These are phyloP conservation scores for Seriola quinqueradiata DNA, from an alignment of 2,113 vertebrate genomes.

Conservation along the genomic window DNA sequence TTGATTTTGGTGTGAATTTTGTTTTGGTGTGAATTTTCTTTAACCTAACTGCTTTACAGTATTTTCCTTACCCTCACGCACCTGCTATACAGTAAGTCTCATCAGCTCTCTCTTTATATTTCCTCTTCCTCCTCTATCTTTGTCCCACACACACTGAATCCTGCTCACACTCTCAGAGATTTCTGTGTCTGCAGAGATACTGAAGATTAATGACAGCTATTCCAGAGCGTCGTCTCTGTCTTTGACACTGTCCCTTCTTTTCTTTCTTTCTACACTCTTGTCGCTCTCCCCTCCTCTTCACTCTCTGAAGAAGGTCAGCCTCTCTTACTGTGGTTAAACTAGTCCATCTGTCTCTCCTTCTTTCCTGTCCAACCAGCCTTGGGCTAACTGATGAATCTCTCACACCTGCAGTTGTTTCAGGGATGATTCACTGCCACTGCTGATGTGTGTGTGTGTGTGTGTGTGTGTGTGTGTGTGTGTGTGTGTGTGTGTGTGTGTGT, in stretches of 20 bases:
- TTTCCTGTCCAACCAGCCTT: slow-evolving; percentile 63
- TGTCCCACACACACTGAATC: slow-evolving; percentile 27
- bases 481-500: slow-evolving; percentile 7
- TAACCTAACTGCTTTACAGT: neutral
- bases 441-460: slow-evolving; percentile 20
- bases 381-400: slow-evolving; percentile 62
- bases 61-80: neutral
- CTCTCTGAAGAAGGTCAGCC: slow-evolving; percentile 63
- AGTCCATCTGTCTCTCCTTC: slow-evolving; percentile 61
- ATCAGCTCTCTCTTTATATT: slow-evolving; percentile 20
- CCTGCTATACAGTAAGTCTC: slow-evolving; percentile 3
- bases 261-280: slow-evolving; percentile 11
- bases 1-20: slow-evolving; percentile 22
- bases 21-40: slow-evolving; percentile 12
- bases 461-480: slow-evolving; percentile 1
- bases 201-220: slow-evolving; percentile 78
- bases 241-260: slow-evolving; percentile 50
- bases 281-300: slow-evolving; percentile 30
- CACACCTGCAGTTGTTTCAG: slow-evolving; percentile 63
- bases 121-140: slow-evolving; percentile 37
- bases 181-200: slow-evolving; percentile 67
- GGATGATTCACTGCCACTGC: slow-evolving; percentile 55
- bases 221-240: slow-evolving; percentile 52
- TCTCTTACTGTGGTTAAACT: slow-evolving; percentile 70
- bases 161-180: slow-evolving; percentile 37